Evolutionary conservation across 2,888 invertebrate genomes (phyloP).

Genomic region (Coelinius sp.): DNA sequence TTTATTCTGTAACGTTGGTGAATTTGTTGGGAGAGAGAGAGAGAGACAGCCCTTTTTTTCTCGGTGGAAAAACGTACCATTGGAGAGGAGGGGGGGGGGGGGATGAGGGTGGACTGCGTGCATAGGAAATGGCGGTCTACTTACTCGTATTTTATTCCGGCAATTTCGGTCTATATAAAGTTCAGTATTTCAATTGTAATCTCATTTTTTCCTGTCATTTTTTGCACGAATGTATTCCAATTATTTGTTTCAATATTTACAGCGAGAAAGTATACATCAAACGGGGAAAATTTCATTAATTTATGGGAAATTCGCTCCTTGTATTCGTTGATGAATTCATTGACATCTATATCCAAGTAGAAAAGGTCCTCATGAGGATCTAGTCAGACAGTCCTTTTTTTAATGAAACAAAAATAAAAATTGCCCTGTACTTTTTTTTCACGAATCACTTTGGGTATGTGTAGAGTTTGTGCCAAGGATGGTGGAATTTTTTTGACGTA

Average conservation of each 20-base stretch:
- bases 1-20: conserved; percentile 23
- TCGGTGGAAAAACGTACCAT: no score
- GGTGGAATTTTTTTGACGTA: conserved; percentile 60
- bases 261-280: no score
- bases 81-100: conserved; percentile 23
- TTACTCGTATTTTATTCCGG: conserved; percentile 45
- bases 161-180: conserved; percentile 49
- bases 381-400: background rate
- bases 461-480: conserved; percentile 48
- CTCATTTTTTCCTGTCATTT: no score
- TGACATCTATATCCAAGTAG: background rate
- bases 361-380: background rate
- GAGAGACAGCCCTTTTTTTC: no score
- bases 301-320: no score
- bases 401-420: background rate
- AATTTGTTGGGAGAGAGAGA: conserved; percentile 20
- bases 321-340: no score
- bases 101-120: conserved; percentile 36
- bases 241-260: no score
- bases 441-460: background rate
- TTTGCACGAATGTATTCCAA: no score
- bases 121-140: conserved; percentile 56
- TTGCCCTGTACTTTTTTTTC: background rate
- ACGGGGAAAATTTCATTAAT: no score
- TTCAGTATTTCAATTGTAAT: no score